Evolutionary conservation across 2,113 vertebrate genomes (phyloP), one percentile per base, ranked within the genome.

Genomic region (Ptychochromis oligacanthus): DNA sequence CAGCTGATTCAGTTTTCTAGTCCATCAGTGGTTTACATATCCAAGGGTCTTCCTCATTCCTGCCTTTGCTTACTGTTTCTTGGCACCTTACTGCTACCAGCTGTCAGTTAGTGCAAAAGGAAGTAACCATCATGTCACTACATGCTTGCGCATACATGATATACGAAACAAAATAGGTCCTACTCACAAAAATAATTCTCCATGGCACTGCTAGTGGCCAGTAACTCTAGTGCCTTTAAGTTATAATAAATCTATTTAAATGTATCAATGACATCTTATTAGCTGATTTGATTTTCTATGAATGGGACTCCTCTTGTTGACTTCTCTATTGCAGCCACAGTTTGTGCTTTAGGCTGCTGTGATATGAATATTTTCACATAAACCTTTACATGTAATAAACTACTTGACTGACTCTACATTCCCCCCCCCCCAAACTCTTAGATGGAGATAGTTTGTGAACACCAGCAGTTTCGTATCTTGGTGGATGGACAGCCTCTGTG

Each of bases 381-480:
- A 72, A 54, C 18, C 11, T 36, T 36, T 31, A 52, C 26, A 31
- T 52, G 17, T 31, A 72, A 72, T 6, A 72, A 52, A 36, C 46
- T 6, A 55, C 36, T 28, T 75, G 40, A 60, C 20, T 72, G 56
- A 77, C 28, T 64, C 28, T 54, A 2, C 17, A 2, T 34, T 17
- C 15, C 6, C 28, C 11, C 40, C 14, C 15, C 6, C 28, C 11
- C 40, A 13, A 14, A 83, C 83, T 87, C 61, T 43, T 74, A 98
- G 97, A 97, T 98, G 97, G 97, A 98, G 89, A 95, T 98, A 1
- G 95, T 97, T 1, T 98, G 97, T 88, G 97, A 98, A 85, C 97
- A 98, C 90, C 97, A 98, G 95, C 97, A 97, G 92, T 97, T 98
- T 83, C 96, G 96, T 40, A 95, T 98, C 82, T 65, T 97, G 89